Evolutionary conservation across 2,113 vertebrate species (phyloP).

Genomic region (Mungos mungo): DNA sequence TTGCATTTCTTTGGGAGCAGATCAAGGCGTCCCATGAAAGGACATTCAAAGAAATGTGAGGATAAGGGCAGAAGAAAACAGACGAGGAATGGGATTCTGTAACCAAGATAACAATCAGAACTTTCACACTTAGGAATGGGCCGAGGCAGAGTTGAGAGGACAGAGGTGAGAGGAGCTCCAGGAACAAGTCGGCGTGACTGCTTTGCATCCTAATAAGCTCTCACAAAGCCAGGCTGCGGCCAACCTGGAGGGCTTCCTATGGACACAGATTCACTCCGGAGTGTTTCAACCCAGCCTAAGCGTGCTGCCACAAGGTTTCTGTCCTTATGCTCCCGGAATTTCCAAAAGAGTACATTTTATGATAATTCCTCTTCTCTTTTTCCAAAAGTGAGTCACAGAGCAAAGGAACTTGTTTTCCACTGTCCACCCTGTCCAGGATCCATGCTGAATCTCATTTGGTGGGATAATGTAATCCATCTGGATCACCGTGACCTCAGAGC

Average conservation of each 20-base stretch:
- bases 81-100: constrained; percentile 76
- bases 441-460: background rate
- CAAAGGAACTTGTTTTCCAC: background rate
- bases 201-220: constrained; percentile 66
- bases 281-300: background rate
- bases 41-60: constrained; percentile 65
- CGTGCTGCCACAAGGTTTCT: background rate
- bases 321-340: background rate
- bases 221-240: constrained; percentile 13
- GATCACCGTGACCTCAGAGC: background rate
- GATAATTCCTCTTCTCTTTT: background rate
- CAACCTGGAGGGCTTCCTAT: background rate
- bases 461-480: background rate
- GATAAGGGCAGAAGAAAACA: constrained; percentile 73
- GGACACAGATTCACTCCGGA: background rate
- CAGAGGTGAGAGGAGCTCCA: constrained; percentile 64
- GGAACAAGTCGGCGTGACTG: background rate
- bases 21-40: constrained; percentile 75
- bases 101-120: constrained; percentile 63
- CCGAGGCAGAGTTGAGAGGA: constrained; percentile 59
- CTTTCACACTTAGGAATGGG: constrained; percentile 55
- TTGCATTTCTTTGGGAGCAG: constrained; percentile 81
- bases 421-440: background rate
- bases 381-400: background rate
- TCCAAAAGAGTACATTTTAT: background rate